Conservation (phyloP, 2,797 vertebrate species). For the Nasua narica region DNA sequence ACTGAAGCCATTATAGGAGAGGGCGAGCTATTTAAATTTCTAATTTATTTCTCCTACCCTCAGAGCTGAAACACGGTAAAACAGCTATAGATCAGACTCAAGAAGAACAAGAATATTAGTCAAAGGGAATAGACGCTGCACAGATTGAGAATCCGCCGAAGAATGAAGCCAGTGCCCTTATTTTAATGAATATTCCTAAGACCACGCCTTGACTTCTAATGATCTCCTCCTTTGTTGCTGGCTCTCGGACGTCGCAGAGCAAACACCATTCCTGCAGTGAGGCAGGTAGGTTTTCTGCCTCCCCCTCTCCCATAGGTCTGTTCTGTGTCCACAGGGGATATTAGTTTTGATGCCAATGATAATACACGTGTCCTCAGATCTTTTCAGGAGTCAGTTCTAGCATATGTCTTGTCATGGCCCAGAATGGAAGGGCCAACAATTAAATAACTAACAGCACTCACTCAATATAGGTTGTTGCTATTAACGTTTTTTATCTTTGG, state of each 20-base stretch:
- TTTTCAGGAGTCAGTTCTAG: not conserved
- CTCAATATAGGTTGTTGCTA: not conserved
- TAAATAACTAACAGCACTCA: not conserved
- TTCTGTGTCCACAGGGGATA: not conserved
- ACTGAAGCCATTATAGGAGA: not conserved
- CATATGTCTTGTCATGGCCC: not conserved
- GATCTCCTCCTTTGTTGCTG: not conserved
- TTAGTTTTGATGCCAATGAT: not conserved
- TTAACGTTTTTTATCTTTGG: not conserved
- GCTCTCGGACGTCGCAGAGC: rapidly evolving
- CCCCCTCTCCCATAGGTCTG: not conserved
- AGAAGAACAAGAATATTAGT: not conserved
- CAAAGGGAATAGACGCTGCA: not conserved
- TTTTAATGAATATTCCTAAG: not conserved
- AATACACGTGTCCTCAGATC: not conserved
- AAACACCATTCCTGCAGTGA: not conserved
- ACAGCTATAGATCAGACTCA: not conserved
- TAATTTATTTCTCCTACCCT: not conserved
- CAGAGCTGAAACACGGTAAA: not conserved
- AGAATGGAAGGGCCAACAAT: not conserved
- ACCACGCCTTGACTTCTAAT: not conserved
- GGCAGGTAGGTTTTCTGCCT: not conserved
- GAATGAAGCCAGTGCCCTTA: not conserved
- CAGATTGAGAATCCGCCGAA: not conserved
- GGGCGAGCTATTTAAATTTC: not conserved